Evolutionary conservation across 1,140 invertebrate genomes (phyloP), one percentile per base, ranked within the genome.

Genomic region (Phymorhynchus buccinoides): DNA sequence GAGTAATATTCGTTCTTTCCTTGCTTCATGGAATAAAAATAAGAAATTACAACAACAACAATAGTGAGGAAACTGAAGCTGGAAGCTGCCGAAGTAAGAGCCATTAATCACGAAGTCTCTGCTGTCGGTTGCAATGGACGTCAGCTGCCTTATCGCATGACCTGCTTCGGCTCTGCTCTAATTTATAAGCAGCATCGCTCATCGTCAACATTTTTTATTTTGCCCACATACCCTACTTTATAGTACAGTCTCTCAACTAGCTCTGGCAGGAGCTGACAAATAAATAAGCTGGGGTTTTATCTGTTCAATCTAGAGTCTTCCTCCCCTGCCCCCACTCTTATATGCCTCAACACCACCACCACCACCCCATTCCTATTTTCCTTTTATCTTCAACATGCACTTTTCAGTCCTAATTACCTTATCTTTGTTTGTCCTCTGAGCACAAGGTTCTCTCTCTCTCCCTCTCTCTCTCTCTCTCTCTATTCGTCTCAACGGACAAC

Each of bases 261-360:
- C 68, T 32, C 30, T 71, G 6, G 9, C 30, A 71, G 30, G 35
- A 37, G 37, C 35, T 41, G 73, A 75, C 73, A 75, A 75, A 75
- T 75, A 75, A 75, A 75, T 41, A 75, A 37, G 35, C 35, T 37
- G 37, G 32, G 73, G 41, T 39, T 75, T 41, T 75, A 75, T 75
- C 73, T 41, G 73, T 75, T 41, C 3, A 3, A 75, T 37, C 71
- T 27, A 75, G 12, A 7, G 37, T 39, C 37, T 16, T 22, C 35
- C 14, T 1, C 37, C 3, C 32, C 30, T 35, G 30, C 68, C 9
- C 48, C 32, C 30, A 16, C 3, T 39, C 18, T n/a, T n/a, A n/a
- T n/a, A n/a, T n/a, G n/a, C n/a, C n/a, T n/a, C n/a, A n/a, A n/a
- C n/a, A n/a, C n/a, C n/a, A n/a, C n/a, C n/a, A n/a, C n/a, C n/a